phyloP scores from a whole-genome alignment of 2,113 vertebrate species.

The Nyctibius bracteatus region DNA sequence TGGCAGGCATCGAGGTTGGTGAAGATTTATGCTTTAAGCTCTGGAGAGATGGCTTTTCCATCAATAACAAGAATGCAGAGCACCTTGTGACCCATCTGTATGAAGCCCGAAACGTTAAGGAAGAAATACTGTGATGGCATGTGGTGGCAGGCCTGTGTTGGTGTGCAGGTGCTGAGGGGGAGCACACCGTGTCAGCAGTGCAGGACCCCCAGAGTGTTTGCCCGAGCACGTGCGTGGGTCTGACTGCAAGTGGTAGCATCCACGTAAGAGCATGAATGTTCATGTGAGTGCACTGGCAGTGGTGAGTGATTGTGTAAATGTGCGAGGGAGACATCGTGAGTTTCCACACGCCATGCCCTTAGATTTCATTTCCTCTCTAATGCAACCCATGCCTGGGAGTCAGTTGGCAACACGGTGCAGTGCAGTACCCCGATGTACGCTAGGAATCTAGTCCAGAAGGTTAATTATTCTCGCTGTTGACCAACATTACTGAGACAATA shows the following conservation, averaged over 20 bases:
- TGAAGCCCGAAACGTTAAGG: not conserved
- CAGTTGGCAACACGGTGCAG: not conserved
- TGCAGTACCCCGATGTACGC: not conserved
- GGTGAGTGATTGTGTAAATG: not conserved
- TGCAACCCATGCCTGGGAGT: constrained; percentile 4
- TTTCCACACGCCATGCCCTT: not conserved
- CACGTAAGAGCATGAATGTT: not conserved
- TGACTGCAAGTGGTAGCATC: rapidly evolving
- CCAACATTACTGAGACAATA: constrained; percentile 61
- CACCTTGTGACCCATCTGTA: not conserved
- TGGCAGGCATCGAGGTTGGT: rapidly evolving
- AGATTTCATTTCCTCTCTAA: not conserved
- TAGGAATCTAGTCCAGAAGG: constrained; percentile 28
- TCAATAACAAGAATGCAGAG: not conserved
- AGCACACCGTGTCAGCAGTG: rapidly evolving
- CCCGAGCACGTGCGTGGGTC: rapidly evolving
- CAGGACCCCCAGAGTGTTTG: not conserved
- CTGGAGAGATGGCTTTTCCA: not conserved
- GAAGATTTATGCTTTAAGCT: not conserved
- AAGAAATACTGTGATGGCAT: rapidly evolving
- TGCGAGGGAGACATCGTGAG: not conserved
- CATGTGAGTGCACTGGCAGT: not conserved
- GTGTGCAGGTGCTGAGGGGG: not conserved
- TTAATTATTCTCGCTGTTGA: constrained; percentile 35
- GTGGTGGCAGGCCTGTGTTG: not conserved